Conservation (phyloP, 2,888 invertebrate genomes). For the Cephus nigrinus region DNA sequence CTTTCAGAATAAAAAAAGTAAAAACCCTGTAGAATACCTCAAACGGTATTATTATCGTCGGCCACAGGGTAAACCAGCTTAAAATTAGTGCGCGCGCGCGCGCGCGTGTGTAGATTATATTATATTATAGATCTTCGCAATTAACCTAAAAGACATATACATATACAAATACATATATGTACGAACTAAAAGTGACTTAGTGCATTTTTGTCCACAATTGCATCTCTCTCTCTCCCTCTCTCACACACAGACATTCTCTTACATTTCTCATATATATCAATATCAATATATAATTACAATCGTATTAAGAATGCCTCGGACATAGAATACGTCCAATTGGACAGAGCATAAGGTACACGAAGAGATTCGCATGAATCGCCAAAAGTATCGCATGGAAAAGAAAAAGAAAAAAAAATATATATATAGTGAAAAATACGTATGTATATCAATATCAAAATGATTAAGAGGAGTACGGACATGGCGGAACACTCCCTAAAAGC, state of each 20-base stretch:
- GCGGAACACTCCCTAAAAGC: background rate
- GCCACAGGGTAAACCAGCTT: background rate
- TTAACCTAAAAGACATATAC: background rate
- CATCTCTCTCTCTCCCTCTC: background rate
- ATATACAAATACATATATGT: background rate
- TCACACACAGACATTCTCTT: background rate
- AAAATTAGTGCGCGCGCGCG: background rate
- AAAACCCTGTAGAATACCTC: background rate
- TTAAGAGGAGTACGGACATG: background rate
- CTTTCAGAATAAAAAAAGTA: background rate
- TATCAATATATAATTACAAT: background rate
- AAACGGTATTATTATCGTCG: background rate
- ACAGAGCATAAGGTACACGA: background rate
- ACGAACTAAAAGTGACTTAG: constrained; percentile 23
- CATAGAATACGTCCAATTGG: background rate
- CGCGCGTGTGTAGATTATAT: background rate
- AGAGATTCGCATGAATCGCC: background rate
- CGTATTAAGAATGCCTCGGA: background rate
- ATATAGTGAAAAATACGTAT: background rate
- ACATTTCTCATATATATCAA: constrained; percentile 2
- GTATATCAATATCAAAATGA: background rate
- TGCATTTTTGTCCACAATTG: constrained; percentile 13
- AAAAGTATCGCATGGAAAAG: background rate
- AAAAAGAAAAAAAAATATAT: background rate
- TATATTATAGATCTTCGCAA: background rate